Conservation (phyloP, 2,888 invertebrate species). For the Platycheirus albimanus region DNA sequence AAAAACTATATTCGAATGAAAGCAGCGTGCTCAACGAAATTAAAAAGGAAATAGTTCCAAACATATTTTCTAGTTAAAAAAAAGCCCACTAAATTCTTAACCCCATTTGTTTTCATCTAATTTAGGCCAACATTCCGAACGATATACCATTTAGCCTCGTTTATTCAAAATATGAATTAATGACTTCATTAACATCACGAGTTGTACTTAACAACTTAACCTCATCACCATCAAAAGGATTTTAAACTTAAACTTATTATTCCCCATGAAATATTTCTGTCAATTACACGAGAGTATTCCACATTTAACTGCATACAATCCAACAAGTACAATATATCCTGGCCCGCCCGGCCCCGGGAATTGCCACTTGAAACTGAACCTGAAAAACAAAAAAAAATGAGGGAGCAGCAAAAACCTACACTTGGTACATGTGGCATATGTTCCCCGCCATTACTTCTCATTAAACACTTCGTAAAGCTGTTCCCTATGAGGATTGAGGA, state of each 20-base stretch:
- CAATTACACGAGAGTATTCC: conserved; percentile 56
- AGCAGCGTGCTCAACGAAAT: too few relatives aligned
- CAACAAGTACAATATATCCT: conserved; percentile 66
- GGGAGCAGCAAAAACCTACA: conserved; percentile 21
- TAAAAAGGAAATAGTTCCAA: too few relatives aligned
- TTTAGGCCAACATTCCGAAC: too few relatives aligned
- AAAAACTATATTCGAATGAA: too few relatives aligned
- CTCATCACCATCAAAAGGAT: conserved; percentile 28
- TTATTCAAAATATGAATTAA: background rate
- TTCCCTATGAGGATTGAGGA: conserved; percentile 3
- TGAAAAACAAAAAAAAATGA: conserved; percentile 3
- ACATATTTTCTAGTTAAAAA: too few relatives aligned
- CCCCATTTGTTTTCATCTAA: too few relatives aligned
- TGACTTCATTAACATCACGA: conserved; percentile 7
- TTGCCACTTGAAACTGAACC: background rate
- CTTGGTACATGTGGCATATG: conserved; percentile 69
- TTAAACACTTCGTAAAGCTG: conserved; percentile 74
- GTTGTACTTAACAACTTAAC: conserved; percentile 13
- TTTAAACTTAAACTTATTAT: conserved; percentile 39
- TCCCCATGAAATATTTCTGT: conserved; percentile 51
- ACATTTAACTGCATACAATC: conserved; percentile 53
- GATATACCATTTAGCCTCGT: too few relatives aligned
- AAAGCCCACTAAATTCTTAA: too few relatives aligned
- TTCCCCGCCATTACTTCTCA: conserved; percentile 69
- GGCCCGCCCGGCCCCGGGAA: too few relatives aligned